Evolutionary conservation across 2,888 invertebrate species (phyloP).

Genomic region (Ichneumoninae sp.): DNA sequence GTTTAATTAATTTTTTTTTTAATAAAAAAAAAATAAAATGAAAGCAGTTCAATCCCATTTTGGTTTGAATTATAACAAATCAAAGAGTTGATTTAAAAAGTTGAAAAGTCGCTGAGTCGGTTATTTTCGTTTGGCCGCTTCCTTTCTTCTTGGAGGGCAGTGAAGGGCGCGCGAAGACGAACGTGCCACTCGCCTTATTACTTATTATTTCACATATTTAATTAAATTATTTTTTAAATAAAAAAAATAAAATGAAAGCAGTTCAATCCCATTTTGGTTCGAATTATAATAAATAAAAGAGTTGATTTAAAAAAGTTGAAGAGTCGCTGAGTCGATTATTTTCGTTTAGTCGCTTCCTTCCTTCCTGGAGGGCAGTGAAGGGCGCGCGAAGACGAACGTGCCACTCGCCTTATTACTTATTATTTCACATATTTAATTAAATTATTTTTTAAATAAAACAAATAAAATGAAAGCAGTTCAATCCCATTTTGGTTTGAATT

Average conservation of each 20-base stretch:
- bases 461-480: no score
- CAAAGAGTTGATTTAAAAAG: background rate
- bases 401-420: background rate
- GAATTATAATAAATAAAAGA: background rate
- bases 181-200: conserved; percentile 12
- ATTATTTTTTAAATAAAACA: background rate
- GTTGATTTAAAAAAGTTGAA: background rate
- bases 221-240: no score
- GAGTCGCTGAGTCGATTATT: background rate
- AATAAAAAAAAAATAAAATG: no score
- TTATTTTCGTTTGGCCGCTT: conserved; percentile 51
- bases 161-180: conserved; percentile 47
- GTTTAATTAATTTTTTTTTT: no score
- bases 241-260: no score
- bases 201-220: no score
- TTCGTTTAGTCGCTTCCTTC: conserved; percentile 65
- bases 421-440: no score
- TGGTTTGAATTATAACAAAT: no score
- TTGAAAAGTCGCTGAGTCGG: background rate
- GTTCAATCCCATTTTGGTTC: no score
- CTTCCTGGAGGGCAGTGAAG: conserved; percentile 62
- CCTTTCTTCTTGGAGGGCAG: conserved; percentile 67
- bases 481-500: no score
- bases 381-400: conserved; percentile 37
- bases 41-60: no score